Evolutionary conservation across 2,797 vertebrate genomes (phyloP), one percentile per base, ranked within the genome.

Genomic region (Manis pentadactyla): DNA sequence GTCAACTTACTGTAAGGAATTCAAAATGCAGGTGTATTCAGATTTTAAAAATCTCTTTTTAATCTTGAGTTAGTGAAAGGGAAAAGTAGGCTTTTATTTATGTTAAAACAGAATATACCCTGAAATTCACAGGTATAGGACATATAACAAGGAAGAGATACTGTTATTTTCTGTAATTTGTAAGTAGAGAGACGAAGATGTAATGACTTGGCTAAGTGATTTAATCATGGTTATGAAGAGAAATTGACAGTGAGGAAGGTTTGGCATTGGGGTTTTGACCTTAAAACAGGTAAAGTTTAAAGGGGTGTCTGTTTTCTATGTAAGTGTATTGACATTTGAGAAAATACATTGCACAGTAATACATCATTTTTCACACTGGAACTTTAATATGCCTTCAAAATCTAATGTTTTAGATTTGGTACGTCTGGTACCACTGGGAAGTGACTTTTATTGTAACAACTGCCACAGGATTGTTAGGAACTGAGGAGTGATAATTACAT

Each of bases 391-490:
- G 37, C 34, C 94, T 95, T 85, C 17, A 68, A 78, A 90, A 83
- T 51, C 21, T 73, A 78, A 73, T 51, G n/a, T 34, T 63, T 46
- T 46, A 46, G 46, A 46, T 46, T 12, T 46, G 46, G 42, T 25
- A 78, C 37, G 31, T 84, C 42, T 81, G 27, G 15, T 86, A 74
- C 82, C 81, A 87, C 64, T 95, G 90, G 77, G 77, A 90, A 95
- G 97, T 95, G 73, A 61, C 39, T 96, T 94, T 87, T 92, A 90
- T 96, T 85, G 37, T 49, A 63, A 61, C 18, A 66, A 39, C 61
- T 93, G 42, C 81, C 75, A 87, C 34, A 74, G 37, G 71, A n/a
- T 90, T 73, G 79, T 90, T 95, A 78, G 68, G 69, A 78, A 49
- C 55, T 53, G 39, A 92, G 31, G 29, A 87, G 27, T 94, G 57